A percentile compares a stretch with the other conserved stretches of the same genome.
Evolutionary conservation across 2,113 vertebrate species (phyloP).

Genomic region (Myxocyprinus asiaticus): DNA sequence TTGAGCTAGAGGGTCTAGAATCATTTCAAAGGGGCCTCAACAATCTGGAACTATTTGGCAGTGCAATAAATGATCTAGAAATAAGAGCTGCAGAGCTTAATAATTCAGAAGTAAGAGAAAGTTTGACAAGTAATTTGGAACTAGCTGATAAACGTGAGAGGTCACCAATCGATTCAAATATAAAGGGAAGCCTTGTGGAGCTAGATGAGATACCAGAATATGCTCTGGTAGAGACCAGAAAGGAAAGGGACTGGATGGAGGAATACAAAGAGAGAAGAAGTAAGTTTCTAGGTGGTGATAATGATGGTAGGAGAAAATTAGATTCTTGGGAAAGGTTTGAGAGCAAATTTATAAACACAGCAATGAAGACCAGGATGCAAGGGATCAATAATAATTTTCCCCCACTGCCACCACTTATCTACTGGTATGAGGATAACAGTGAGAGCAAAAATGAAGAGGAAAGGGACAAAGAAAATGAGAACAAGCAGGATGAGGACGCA

Average conservation of each 20-base stretch:
- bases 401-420: conserved; percentile 63
- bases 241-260: conserved; percentile 62
- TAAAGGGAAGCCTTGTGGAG: background rate
- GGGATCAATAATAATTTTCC: conserved; percentile 52
- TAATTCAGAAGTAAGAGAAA: background rate
- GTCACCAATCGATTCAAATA: background rate
- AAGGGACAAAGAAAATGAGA: background rate
- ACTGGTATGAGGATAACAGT: conserved; percentile 42
- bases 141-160: background rate
- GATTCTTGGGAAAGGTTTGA: background rate
- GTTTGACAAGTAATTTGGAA: background rate
- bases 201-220: background rate
- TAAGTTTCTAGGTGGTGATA: conserved; percentile 46
- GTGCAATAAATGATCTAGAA: background rate
- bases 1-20: background rate
- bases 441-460: background rate
- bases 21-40: no score
- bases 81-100: background rate
- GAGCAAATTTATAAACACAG: background rate
- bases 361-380: background rate
- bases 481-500: no score
- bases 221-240: background rate
- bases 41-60: background rate
- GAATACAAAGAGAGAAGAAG: conserved; percentile 58
- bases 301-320: conserved; percentile 29